Base-by-base conservation (phyloP, 2,888 invertebrate genomes). In the Oscheius sp. region DNA sequence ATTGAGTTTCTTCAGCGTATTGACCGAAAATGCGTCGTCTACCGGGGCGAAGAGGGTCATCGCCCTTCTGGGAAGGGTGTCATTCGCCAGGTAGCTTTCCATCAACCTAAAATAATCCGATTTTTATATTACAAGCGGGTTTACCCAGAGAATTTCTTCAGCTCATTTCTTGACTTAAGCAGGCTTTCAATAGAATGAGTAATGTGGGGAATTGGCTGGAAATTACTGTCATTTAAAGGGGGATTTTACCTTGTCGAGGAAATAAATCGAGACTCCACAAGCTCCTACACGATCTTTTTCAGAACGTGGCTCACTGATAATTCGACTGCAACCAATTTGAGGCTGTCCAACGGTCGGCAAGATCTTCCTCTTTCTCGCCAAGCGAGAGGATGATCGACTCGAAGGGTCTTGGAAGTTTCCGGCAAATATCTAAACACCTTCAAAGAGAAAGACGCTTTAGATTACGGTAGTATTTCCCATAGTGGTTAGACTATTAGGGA, bases 221-320 rank as follows among this genome's bases (percentile, higher is more conserved):
- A 68, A 35, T 21, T 9, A 2, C 18, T 29, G 23, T 12, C 12
- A 23, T 23, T 21, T 29, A 45, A 27, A 7, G 27, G 6, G 27
- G n/a, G n/a, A n/a, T n/a, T n/a, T 9, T 6, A 69, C 69, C 53
- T n/a, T 45, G n/a, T 70, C 69, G n/a, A 70, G 18, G 58, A 70
- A 70, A 27, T 25, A 59, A 46, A 70, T 45, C 6, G 59, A 35
- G 1, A 58, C 53, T 25, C 59, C 59, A 59, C 69, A 70, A 16
- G 69, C 56, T 18, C 29, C 35, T 25, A 58, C 13, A 12, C 46
- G 45, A 1, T 56, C 41, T 58, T 46, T 35, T 49, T 66, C 12
- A 1, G 21, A 23, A 12, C 23, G 16, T 3, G 66, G 66, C 13
- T 66, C 52, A 2, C 16, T 21, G n/a, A 59, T 43, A 21, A 70